These are phyloP conservation scores for Danaus plexippus DNA, from an alignment of 1,140 invertebrate species.

Conservation along the genomic window DNA sequence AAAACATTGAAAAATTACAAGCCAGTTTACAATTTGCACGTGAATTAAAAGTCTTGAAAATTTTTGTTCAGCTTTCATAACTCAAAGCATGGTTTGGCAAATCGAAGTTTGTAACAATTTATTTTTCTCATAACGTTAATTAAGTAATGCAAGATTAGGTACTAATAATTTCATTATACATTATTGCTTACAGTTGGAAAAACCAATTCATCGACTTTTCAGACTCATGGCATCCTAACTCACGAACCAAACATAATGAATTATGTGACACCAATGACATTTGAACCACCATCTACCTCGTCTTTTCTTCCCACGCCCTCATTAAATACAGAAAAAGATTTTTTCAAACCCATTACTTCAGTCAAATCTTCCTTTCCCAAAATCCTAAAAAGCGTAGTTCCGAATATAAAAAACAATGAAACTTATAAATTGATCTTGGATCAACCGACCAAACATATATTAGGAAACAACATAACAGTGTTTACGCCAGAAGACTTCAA, in stretches of 20 bases:
- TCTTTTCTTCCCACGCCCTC: slow-evolving; percentile 34
- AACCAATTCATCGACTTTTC: slow-evolving; percentile 33
- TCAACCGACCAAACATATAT: slow-evolving; percentile 13
- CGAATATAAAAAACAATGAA: slow-evolving; percentile 18
- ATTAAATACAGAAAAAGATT: slow-evolving; percentile 36
- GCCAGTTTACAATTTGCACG: no score
- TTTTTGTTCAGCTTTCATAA: no score
- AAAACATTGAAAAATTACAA: neutral
- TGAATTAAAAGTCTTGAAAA: no score
- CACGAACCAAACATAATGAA: slow-evolving; percentile 29
- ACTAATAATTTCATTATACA: slow-evolving; percentile 30
- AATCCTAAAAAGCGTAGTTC: slow-evolving; percentile 30
- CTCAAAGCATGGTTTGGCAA: no score
- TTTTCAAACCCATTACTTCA: slow-evolving; percentile 34
- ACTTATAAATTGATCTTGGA: slow-evolving; percentile 14
- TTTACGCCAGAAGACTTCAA: slow-evolving; percentile 37
- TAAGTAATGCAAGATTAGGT: slow-evolving; percentile 25
- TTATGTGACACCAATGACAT: slow-evolving; percentile 44
- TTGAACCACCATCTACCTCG: slow-evolving; percentile 29
- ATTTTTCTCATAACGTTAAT: slow-evolving; percentile 8
- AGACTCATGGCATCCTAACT: slow-evolving; percentile 31
- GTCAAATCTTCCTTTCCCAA: slow-evolving; percentile 36
- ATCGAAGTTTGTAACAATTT: neutral
- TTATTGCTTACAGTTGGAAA: slow-evolving; percentile 58
- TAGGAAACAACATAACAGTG: slow-evolving; percentile 37